These are phyloP conservation scores for Quadroppia sp. DNA, from an alignment of 2,888 invertebrate species.

Conservation along the genomic window DNA sequence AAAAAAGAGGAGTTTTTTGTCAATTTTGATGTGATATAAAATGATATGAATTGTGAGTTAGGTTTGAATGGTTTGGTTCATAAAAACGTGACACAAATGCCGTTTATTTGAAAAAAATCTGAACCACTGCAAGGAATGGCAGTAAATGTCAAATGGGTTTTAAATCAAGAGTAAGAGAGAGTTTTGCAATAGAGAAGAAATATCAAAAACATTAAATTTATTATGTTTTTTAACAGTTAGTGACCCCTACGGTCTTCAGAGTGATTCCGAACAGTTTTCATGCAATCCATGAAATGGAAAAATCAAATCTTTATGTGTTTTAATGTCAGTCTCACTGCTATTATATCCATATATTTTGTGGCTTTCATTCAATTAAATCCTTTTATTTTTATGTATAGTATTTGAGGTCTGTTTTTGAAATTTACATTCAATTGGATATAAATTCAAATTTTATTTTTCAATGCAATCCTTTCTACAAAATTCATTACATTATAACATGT, in stretches of 20 bases:
- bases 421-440: neutral
- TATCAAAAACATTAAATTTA: neutral
- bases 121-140: neutral
- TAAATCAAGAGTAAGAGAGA: neutral
- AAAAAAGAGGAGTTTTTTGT: constrained; percentile 4
- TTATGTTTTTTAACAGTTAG: neutral
- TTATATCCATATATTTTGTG: neutral
- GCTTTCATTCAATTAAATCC: neutral
- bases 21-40: constrained; percentile 7
- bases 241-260: neutral
- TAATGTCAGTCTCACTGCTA: neutral
- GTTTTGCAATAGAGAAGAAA: neutral
- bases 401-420: neutral
- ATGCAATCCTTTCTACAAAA: neutral
- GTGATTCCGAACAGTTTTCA: neutral
- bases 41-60: constrained; percentile 19
- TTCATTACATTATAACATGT: too few relatives aligned
- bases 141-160: constrained; percentile 3
- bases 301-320: constrained; percentile 7
- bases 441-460: neutral
- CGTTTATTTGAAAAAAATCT: neutral
- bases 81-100: constrained; percentile 21
- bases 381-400: neutral
- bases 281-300: constrained; percentile 20
- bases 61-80: neutral